phyloP scores from a whole-genome alignment of 1,140 invertebrate species.

The Manduca sexta region DNA sequence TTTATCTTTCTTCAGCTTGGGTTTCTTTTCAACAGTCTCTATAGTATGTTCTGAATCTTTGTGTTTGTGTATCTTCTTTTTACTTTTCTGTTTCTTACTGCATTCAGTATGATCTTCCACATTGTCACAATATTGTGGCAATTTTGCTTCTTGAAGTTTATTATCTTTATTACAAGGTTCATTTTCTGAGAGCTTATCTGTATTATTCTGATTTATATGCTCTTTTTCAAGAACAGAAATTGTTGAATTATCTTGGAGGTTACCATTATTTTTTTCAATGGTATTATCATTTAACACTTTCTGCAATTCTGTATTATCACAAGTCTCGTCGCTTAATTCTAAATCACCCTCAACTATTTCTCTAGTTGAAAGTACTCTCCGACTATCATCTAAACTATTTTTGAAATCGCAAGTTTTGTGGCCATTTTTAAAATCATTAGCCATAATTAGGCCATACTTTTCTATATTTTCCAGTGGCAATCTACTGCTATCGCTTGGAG shows the following conservation, averaged over 20 bases:
- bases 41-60: conserved; percentile 12
- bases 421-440: too few relatives aligned
- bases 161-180: too few relatives aligned
- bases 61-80: conserved; percentile 18
- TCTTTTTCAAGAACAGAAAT: too few relatives aligned
- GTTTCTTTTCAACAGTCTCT: conserved; percentile 9
- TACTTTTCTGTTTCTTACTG: conserved; percentile 22
- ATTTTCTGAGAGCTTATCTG: too few relatives aligned
- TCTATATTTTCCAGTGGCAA: neutral
- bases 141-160: too few relatives aligned
- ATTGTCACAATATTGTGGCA: neutral
- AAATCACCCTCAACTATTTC: conserved; percentile 48
- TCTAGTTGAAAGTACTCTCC: conserved; percentile 1
- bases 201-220: too few relatives aligned
- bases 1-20: conserved; percentile 20
- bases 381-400: neutral
- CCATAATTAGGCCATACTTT: too few relatives aligned
- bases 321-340: conserved; percentile 57
- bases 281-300: conserved; percentile 5
- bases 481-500: neutral
- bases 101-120: neutral
- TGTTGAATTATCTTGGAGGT: neutral
- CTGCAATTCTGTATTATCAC: conserved; percentile 30
- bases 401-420: neutral
- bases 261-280: conserved; percentile 3